Evolutionary conservation across 2,797 vertebrate species (phyloP).

Genomic region (Columba guinea): DNA sequence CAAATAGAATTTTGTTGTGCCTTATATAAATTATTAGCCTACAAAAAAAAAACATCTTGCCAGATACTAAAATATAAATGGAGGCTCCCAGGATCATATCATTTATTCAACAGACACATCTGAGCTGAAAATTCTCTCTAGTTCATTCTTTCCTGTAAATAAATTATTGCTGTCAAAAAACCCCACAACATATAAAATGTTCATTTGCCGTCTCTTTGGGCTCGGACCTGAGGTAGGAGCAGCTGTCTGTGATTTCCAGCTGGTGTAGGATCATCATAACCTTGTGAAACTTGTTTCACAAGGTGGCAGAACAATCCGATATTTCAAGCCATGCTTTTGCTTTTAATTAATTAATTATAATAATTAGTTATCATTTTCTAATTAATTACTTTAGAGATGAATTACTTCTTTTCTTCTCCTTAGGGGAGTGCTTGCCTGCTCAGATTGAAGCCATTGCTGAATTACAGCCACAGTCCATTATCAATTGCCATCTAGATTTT

Average conservation of each 20-base stretch:
- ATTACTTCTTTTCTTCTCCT: background rate
- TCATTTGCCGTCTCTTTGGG: background rate
- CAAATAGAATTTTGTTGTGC: background rate
- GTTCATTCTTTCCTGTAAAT: background rate
- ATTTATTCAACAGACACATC: background rate
- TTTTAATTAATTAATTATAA: background rate
- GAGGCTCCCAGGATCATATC: background rate
- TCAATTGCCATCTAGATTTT: slow-evolving; percentile 87
- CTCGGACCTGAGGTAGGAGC: background rate
- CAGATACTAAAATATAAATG: background rate
- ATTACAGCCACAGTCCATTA: slow-evolving; percentile 83
- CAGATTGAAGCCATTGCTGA: slow-evolving; percentile 82
- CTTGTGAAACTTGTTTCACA: background rate
- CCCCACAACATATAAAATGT: background rate
- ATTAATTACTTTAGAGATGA: background rate
- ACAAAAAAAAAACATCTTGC: background rate
- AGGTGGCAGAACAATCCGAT: background rate
- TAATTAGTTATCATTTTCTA: background rate
- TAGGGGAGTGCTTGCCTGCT: slow-evolving; percentile 85
- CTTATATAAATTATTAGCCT: background rate
- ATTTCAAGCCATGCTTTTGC: background rate
- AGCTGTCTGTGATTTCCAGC: background rate
- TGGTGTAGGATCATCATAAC: background rate
- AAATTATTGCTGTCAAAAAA: background rate
- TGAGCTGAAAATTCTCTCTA: background rate